phyloP scores from a whole-genome alignment of 1,140 invertebrate genomes.

The Sitodiplosis mosellana region DNA sequence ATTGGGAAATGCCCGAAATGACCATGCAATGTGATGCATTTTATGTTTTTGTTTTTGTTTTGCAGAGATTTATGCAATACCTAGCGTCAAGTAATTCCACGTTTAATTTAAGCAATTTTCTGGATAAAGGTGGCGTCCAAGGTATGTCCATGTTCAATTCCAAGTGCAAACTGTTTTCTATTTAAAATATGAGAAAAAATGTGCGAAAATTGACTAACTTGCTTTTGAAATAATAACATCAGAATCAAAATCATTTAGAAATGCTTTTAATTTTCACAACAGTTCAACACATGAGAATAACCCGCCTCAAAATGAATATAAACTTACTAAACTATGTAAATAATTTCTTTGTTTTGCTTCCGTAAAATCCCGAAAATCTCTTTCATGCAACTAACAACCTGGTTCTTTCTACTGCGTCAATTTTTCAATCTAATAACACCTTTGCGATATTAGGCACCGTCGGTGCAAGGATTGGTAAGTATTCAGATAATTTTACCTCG shows the following conservation, averaged over 20 bases:
- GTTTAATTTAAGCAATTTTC: constrained; percentile 92
- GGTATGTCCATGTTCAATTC: constrained; percentile 34
- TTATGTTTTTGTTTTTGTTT: constrained; percentile 19
- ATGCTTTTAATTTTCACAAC: too few relatives aligned
- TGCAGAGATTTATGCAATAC: constrained; percentile 98
- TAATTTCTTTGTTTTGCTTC: not conserved
- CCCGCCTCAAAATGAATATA: not conserved
- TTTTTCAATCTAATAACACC: too few relatives aligned
- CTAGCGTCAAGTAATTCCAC: constrained; percentile 97
- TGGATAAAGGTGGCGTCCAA: constrained; percentile 91
- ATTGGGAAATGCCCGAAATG: not conserved
- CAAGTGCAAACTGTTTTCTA: too few relatives aligned
- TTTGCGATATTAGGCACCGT: constrained; percentile 26
- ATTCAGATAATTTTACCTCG: not conserved
- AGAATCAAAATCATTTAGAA: too few relatives aligned
- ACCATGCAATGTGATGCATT: not conserved
- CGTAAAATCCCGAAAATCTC: too few relatives aligned
- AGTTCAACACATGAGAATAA: too few relatives aligned
- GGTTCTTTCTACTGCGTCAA: too few relatives aligned
- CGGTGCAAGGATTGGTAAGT: constrained; percentile 31
- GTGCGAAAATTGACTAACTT: too few relatives aligned
- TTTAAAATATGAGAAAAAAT: too few relatives aligned
- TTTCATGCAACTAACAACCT: too few relatives aligned
- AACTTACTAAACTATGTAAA: not conserved
- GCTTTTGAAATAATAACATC: too few relatives aligned